Conservation (phyloP, 2,797 vertebrate genomes). For the Oreochromis grahami region DNA sequence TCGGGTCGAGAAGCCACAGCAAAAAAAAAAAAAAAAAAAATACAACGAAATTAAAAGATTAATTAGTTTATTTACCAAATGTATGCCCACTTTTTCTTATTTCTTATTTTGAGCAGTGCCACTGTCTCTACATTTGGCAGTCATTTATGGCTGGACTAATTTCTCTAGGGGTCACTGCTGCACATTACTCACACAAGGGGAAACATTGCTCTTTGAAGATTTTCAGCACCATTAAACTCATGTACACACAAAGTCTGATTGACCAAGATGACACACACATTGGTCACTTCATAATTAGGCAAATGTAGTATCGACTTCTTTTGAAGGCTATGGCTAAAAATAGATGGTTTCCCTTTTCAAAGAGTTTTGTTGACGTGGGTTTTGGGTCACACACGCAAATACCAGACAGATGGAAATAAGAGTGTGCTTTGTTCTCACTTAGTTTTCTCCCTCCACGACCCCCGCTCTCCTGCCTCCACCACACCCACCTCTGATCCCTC, state of each 20-base stretch:
- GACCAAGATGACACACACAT: neutral
- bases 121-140: neutral
- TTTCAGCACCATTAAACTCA: neutral
- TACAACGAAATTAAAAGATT: neutral
- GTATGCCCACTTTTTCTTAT: neutral
- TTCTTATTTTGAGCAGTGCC: neutral
- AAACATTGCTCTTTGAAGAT: neutral
- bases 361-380: slow-evolving; percentile 26
- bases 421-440: slow-evolving; percentile 50
- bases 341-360: neutral
- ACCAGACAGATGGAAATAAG: slow-evolving; percentile 30
- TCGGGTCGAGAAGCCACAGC: neutral
- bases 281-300: neutral
- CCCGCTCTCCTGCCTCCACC: neutral
- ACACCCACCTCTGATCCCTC: slow-evolving; percentile 16
- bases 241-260: neutral
- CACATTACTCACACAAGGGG: neutral
- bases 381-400: slow-evolving; percentile 7
- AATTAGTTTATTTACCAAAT: neutral
- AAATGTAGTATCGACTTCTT: neutral
- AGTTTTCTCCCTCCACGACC: neutral
- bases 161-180: neutral
- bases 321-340: neutral
- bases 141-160: neutral
- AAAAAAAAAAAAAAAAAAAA: neutral